Evolutionary conservation across 2,797 vertebrate genomes (phyloP).

Genomic region (Pitangus sulphuratus): DNA sequence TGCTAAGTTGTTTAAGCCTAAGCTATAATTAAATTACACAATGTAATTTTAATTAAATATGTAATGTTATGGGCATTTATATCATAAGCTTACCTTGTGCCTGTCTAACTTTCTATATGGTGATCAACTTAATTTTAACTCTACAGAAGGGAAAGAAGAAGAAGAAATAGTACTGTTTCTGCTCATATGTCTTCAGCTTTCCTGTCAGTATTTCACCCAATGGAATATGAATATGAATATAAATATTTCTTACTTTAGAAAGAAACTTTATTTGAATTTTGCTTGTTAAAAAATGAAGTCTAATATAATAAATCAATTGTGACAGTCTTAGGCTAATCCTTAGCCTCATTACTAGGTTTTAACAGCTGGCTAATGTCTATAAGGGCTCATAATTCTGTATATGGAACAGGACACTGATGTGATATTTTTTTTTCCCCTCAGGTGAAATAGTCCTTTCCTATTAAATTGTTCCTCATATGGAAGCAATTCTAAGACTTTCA

Average conservation of each 20-base stretch:
- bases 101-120: background rate
- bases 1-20: background rate
- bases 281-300: background rate
- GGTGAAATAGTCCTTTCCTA: background rate
- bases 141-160: background rate
- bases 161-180: background rate
- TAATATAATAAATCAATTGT: background rate
- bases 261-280: background rate
- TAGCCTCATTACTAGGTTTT: background rate
- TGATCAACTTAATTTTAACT: background rate
- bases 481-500: background rate
- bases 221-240: background rate
- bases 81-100: background rate
- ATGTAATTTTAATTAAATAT: background rate
- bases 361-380: background rate
- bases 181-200: background rate
- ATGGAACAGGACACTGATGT: background rate
- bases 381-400: background rate
- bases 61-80: background rate
- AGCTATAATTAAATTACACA: background rate
- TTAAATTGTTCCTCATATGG: background rate
- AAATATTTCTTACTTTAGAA: background rate
- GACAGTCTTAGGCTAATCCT: background rate
- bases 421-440: too few relatives aligned
- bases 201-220: background rate